A percentile compares a stretch with the other conserved stretches of the same genome.
Conservation (phyloP, 2,797 vertebrate species). For the Harpagifer antarcticus region DNA sequence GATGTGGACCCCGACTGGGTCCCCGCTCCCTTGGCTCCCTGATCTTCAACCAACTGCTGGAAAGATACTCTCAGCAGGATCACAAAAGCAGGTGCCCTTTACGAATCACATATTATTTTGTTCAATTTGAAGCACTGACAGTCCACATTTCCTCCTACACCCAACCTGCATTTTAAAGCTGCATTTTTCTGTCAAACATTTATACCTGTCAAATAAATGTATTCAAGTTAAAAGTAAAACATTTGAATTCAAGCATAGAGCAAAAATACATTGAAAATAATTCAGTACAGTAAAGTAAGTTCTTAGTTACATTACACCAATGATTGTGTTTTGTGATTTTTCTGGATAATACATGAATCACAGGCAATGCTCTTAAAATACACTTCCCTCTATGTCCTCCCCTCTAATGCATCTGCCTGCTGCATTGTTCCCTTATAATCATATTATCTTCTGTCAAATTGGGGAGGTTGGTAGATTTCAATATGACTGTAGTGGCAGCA, state of each 20-base stretch:
- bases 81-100: slow-evolving; percentile 67
- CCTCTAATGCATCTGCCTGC: slow-evolving; percentile 21
- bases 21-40: slow-evolving; percentile 39
- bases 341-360: slow-evolving; percentile 1
- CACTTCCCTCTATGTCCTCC: neutral
- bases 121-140: slow-evolving; percentile 57
- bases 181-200: slow-evolving; percentile 2
- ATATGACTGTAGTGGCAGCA: slow-evolving; percentile 54
- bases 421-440: slow-evolving; percentile 45
- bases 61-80: slow-evolving; percentile 67
- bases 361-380: slow-evolving; percentile 14
- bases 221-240: too few relatives aligned
- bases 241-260: too few relatives aligned
- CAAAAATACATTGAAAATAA: too few relatives aligned
- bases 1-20: slow-evolving; percentile 62
- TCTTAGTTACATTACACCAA: neutral
- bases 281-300: too few relatives aligned
- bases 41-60: slow-evolving; percentile 62
- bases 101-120: slow-evolving; percentile 65
- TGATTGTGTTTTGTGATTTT: neutral
- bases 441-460: slow-evolving; percentile 51
- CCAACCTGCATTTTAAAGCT: slow-evolving; percentile 22
- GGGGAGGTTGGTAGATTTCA: slow-evolving; percentile 58
- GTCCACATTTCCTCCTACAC: slow-evolving; percentile 28
- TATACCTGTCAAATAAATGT: too few relatives aligned